A percentile compares a stretch with the other conserved stretches of the same genome.
Conservation (phyloP, 2,797 vertebrate genomes). For the Cirrhinus mrigala region DNA sequence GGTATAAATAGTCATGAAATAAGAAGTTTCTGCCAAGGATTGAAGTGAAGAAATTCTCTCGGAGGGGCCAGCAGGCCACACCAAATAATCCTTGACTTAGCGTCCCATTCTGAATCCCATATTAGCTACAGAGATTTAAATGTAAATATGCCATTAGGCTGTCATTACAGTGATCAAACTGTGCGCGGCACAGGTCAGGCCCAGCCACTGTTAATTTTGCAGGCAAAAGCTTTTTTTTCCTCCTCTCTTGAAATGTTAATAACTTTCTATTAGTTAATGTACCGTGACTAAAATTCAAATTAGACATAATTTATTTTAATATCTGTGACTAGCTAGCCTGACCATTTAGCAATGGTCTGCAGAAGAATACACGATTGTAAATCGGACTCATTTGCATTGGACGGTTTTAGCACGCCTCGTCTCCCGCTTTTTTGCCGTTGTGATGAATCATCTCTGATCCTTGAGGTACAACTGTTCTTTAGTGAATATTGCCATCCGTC, state of each 20-base stretch:
- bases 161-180: constrained; percentile 99
- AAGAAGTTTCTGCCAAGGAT: constrained; percentile 97
- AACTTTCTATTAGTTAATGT: constrained; percentile 99
- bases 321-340: constrained; percentile 99
- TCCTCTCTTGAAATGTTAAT: constrained; percentile 99
- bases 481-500: constrained; percentile 72
- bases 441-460: constrained; percentile 78
- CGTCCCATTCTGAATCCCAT: constrained; percentile 98
- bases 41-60: constrained; percentile 94
- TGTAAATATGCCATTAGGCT: constrained; percentile 99
- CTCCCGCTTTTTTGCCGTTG: constrained; percentile 85
- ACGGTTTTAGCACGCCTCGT: constrained; percentile 89
- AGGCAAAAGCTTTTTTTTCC: constrained; percentile 95
- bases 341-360: constrained; percentile 99
- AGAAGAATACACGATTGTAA: constrained; percentile 97
- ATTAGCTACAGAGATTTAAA: constrained; percentile 99
- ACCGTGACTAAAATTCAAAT: constrained; percentile 99
- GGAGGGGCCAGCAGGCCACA: constrained; percentile 97
- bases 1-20: constrained; percentile 98
- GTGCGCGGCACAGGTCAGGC: constrained; percentile 97
- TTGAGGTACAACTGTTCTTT: constrained; percentile 72
- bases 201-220: constrained; percentile 99
- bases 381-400: constrained; percentile 97
- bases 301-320: constrained; percentile 99
- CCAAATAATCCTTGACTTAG: constrained; percentile 99